Base-by-base conservation (phyloP, 2,888 invertebrate species). In the Cataglyphis albicans region DNA sequence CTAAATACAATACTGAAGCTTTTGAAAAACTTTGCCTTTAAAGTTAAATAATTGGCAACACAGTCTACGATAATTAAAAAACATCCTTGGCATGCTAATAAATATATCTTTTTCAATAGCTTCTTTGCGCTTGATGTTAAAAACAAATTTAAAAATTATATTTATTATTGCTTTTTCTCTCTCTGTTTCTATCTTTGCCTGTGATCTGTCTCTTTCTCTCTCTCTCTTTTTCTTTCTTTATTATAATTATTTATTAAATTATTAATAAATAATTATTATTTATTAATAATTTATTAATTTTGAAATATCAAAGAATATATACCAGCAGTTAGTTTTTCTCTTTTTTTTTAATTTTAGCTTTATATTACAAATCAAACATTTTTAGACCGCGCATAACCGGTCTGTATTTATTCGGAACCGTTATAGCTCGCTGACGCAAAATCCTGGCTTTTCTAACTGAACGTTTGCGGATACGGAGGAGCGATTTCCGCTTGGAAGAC, bases 401-500 rank as follows among this genome's bases (percentile, higher is more conserved):
- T 78, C 73, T 80, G 73, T 21, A 21, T 72, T 80, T 80, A 78
- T 72, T 59, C 78, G 35, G 41, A 72, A 44, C 44, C 35, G 78
- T 80, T 80, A 59, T 80, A 80, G 35, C 38, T 29, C 41, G 57
- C 72, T 59, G 78, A 59, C 35, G 73, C 57, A 72, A 72, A 72
- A 80, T 80, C 59, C 59, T 32, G 44, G 72, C 78, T 80, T 80
- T 80, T 44, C 59, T 80, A 72, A 80, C 78, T 70, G 78, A 70
- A 70, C 72, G 72, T 72, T 72, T 18, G 59, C 59, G 44, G 18
- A 76, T 55, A 84, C 78, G 81, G 72, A 75, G 84, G 75, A 87
- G 75, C 87, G 87, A 87, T 87, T 87, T 87, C 67, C 76, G 75
- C 80, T 87, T 84, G 87, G 75, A 84, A 87, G 87, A 75, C 65